These are phyloP conservation scores for Okapia johnstoni DNA, from an alignment of 2,113 vertebrate genomes.

Conservation along the genomic window DNA sequence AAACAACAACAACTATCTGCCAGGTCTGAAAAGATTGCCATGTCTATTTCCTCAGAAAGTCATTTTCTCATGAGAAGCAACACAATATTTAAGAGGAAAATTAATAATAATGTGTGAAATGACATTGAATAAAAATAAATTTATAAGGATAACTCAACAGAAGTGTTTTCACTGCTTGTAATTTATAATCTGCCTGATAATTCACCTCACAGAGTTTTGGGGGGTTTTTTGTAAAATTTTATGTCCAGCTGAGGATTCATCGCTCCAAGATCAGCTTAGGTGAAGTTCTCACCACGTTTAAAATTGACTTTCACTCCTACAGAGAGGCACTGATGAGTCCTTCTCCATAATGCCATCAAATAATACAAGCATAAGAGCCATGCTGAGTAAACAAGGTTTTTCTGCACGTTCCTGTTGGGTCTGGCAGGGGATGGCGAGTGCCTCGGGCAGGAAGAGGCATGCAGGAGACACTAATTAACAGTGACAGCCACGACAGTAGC, in stretches of 20 bases:
- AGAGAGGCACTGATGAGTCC: not conserved
- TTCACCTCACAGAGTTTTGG: not conserved
- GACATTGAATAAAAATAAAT: not conserved
- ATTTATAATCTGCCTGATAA: not conserved
- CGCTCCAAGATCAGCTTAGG: not conserved
- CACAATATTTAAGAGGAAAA: not conserved
- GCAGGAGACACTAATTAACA: slow-evolving; percentile 41
- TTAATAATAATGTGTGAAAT: not conserved
- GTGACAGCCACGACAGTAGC: not conserved
- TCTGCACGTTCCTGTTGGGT: not conserved
- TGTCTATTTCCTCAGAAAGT: not conserved
- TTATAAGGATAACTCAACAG: not conserved
- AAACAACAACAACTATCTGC: not conserved
- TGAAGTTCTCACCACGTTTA: not conserved
- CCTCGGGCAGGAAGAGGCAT: not conserved
- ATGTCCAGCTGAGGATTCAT: not conserved
- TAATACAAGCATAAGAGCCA: not conserved
- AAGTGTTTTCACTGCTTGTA: not conserved
- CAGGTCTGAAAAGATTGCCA: not conserved
- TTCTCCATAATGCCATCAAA: not conserved
- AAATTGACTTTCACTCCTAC: not conserved
- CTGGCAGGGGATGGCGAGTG: not conserved
- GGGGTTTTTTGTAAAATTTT: not conserved
- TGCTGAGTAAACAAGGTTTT: not conserved
- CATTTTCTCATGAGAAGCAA: not conserved